Base-by-base conservation (phyloP, 2,888 invertebrate genomes). In the Lapara coniferarum region DNA sequence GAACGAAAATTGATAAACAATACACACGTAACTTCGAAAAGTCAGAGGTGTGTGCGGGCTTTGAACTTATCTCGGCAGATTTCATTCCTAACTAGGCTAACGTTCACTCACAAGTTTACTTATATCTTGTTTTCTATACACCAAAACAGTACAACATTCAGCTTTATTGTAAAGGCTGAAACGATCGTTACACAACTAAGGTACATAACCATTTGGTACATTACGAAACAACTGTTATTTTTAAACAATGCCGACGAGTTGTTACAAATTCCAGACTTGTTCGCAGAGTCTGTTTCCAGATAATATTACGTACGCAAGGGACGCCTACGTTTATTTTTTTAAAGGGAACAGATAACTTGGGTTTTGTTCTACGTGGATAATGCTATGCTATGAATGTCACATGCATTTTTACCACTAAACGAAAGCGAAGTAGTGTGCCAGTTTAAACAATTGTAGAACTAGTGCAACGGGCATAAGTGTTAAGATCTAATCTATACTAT, bases 221-320 rank as follows among this genome's bases (percentile, higher is more conserved):
- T 63, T 49, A 13, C 63, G 49, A 63, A 63, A 63, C 49, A 49
- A 19, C 49, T 63, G 63, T 63, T 63, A 63, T 49, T 63, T 63
- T 63, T 63, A 63, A 46, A 63, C 46, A 63, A 63, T 46, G 19
- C 63, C 63, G 63, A 49, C 49, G 19, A 63, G 52, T 53, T 53
- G 63, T 69, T 69, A 63, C 53, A 44, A 59, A 63, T 69, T 69
- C 69, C 69, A 69, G 55, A 59, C 69, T 69, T 53, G 69, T 69
- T 69, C 59, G n/a, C 69, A 52, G 69, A 44, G 16, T 59, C 59
- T 63, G 30, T 69, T 63, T 63, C 63, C 19, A 55, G 55, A 37
- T 63, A 46, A 69, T 69, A 63, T 63, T 69, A 69, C 69, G 63
- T 63, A 55, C 59, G 63, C 16, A 52, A 46, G 63, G 52, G 49